Percentiles rank a stretch among this genome's conserved stretches.
These are phyloP conservation scores for Brachyistius frenatus DNA, from an alignment of 2,113 vertebrate species.

Conservation along the genomic window DNA sequence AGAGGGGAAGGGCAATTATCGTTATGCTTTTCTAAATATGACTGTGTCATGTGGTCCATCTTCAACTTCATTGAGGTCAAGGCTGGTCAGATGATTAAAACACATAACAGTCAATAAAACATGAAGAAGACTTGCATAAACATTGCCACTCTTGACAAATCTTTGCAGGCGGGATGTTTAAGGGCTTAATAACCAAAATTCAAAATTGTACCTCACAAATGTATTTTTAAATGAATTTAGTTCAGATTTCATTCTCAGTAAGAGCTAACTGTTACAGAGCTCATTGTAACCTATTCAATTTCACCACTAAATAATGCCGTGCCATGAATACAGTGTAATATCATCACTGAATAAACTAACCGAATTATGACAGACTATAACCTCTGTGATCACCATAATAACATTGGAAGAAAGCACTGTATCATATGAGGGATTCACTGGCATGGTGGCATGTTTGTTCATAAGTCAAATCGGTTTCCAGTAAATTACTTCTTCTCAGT, in stretches of 20 bases:
- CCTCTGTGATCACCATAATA: slow-evolving; percentile 40
- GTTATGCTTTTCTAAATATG: neutral
- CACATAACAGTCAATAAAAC: too few relatives aligned
- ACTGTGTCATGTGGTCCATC: neutral
- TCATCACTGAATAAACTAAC: slow-evolving; percentile 15
- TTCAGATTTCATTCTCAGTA: neutral
- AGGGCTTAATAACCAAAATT: neutral
- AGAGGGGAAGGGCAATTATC: neutral
- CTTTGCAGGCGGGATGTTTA: too few relatives aligned
- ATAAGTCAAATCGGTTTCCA: slow-evolving; percentile 71
- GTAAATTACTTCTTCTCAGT: slow-evolving; percentile 68
- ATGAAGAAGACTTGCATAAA: too few relatives aligned
- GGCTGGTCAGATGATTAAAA: neutral
- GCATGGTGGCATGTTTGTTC: slow-evolving; percentile 64
- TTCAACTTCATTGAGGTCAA: neutral
- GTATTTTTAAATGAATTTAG: neutral
- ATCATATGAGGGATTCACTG: slow-evolving; percentile 66
- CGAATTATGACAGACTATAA: slow-evolving; percentile 37
- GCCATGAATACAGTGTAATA: slow-evolving; percentile 21
- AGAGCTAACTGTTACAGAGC: neutral
- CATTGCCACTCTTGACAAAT: too few relatives aligned
- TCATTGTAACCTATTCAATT: slow-evolving; percentile 17
- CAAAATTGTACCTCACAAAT: neutral
- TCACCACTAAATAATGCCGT: neutral
- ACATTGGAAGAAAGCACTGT: slow-evolving; percentile 49